Conservation (phyloP, 1,140 invertebrate genomes). For the Rhagoletis zephyria region DNA sequence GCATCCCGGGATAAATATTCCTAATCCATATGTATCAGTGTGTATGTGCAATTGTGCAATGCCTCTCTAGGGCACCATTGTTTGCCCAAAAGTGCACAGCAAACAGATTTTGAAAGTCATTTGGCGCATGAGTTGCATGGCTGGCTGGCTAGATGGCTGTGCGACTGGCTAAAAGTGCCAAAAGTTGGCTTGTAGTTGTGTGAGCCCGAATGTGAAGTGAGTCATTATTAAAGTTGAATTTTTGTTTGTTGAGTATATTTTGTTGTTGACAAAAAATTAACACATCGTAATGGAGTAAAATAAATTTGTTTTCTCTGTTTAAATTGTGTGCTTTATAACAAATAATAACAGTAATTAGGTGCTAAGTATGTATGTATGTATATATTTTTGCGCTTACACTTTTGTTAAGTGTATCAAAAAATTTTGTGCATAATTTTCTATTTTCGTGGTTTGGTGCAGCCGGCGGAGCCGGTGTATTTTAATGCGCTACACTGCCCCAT, state of each 20-base stretch:
- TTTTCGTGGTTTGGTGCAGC: no score
- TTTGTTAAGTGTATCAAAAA: no score
- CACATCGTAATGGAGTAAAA: background rate
- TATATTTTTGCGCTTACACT: no score
- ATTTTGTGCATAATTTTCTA: no score
- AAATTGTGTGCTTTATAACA: background rate
- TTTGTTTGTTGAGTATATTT: background rate
- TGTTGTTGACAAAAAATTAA: background rate
- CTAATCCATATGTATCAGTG: background rate
- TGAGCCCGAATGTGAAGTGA: background rate
- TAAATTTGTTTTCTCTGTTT: background rate
- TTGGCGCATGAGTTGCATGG: background rate
- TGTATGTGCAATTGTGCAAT: background rate
- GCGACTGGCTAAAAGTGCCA: background rate
- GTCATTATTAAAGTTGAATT: background rate
- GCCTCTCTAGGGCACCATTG: background rate
- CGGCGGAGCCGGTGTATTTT: no score
- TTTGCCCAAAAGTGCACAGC: conserved; percentile 1
- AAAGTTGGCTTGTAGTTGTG: no score
- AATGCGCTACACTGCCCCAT: no score
- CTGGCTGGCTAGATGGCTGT: background rate
- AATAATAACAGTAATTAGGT: background rate
- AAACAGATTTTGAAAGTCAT: conserved; percentile 11
- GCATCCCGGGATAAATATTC: no score
- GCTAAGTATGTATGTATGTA: no score